Percentiles rank a stretch among this genome's conserved stretches.
phyloP scores from a whole-genome alignment of 2,113 vertebrate species.

The Scartelaos histophorus region DNA sequence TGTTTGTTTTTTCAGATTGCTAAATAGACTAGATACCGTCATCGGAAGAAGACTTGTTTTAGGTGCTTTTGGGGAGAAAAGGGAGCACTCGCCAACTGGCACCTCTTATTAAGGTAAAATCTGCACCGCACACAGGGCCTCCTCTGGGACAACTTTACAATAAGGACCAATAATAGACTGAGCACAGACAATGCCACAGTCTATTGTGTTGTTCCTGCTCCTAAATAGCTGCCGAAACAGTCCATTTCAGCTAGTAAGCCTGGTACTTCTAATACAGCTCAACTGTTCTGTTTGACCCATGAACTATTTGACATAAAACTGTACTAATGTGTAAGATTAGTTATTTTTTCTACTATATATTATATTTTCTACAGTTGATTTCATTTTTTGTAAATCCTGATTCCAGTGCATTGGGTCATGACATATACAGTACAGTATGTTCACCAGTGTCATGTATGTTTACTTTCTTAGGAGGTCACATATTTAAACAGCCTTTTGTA shows the following conservation, averaged over 20 bases:
- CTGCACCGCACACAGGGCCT: conserved; percentile 17
- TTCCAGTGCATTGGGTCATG: background rate
- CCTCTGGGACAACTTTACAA: conserved; percentile 28
- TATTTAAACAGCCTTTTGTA: background rate
- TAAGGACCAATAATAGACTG: conserved; percentile 18
- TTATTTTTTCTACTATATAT: background rate
- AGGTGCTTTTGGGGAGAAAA: conserved; percentile 23
- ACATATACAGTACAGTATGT: conserved; percentile 17
- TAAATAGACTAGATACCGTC: background rate
- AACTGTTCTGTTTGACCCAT: background rate
- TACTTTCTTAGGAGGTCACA: background rate
- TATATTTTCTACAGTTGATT: background rate
- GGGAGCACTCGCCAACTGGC: conserved; percentile 41
- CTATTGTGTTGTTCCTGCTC: conserved; percentile 13
- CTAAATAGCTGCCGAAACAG: background rate
- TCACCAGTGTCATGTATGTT: conserved; percentile 7
- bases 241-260: background rate
- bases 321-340: background rate
- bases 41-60: conserved; percentile 15
- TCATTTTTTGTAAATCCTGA: background rate
- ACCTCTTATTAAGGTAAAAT: conserved; percentile 16
- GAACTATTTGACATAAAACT: background rate
- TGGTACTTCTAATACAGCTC: background rate
- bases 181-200: conserved; percentile 1
- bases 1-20: background rate